Percentiles rank a stretch among this genome's conserved stretches.
Conservation (phyloP, 1,140 invertebrate genomes). For the Nephila pilipes region DNA sequence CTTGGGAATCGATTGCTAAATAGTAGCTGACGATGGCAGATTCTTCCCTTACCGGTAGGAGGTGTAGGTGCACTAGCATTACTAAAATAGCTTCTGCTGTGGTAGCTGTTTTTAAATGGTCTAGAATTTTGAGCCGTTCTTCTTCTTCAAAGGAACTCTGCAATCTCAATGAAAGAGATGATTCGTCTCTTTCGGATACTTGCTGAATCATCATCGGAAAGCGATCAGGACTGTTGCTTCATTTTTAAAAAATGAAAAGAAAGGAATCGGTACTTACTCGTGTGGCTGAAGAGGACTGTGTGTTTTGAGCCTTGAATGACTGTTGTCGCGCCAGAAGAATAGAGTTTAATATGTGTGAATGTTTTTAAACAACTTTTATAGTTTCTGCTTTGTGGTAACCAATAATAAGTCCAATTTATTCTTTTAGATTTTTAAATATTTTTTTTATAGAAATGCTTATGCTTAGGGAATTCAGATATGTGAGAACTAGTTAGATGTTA, state of each 20-base stretch:
- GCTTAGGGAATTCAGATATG: no score
- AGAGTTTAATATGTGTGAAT: no score
- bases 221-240: conserved; percentile 23
- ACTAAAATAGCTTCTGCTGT: conserved; percentile 27
- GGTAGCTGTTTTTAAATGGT: conserved; percentile 35
- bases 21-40: conserved; percentile 11
- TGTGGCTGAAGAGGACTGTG: neutral
- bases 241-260: neutral
- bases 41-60: neutral
- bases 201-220: conserved; percentile 33
- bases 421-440: no score
- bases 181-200: neutral
- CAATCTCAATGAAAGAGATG: conserved; percentile 12
- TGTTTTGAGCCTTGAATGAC: no score
- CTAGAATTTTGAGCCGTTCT: conserved; percentile 15
- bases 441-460: no score
- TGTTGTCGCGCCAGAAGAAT: no score
- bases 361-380: no score
- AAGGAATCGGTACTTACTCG: neutral
- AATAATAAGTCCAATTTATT: no score
- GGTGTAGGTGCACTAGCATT: neutral
- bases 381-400: no score
- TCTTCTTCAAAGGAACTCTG: neutral
- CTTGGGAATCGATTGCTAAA: neutral
- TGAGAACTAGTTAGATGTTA: no score